Evolutionary conservation across 1,140 invertebrate species (phyloP).

Genomic region (Liolophura sinensis): DNA sequence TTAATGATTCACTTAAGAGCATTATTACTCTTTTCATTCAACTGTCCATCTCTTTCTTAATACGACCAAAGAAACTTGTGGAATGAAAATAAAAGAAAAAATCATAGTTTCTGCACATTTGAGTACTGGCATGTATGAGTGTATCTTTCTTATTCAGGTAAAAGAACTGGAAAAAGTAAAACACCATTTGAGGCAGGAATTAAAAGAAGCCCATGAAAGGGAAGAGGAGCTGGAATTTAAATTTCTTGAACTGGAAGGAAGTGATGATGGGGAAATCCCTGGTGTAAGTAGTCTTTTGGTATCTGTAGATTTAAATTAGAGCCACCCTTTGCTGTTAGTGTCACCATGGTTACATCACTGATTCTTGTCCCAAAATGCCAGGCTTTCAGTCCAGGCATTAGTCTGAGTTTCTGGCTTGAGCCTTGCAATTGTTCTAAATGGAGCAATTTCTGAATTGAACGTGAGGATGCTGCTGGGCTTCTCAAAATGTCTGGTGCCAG

Average conservation of each 20-base stretch:
- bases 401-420: constrained; percentile 15
- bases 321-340: background rate
- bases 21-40: too few species aligned
- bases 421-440: too few species aligned
- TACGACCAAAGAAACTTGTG: too few species aligned
- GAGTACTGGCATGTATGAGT: too few species aligned
- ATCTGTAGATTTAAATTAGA: too few species aligned
- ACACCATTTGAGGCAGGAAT: constrained; percentile 17
- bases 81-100: too few species aligned
- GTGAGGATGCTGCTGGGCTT: too few species aligned
- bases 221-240: constrained; percentile 39
- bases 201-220: constrained; percentile 24
- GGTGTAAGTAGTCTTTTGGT: background rate
- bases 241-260: constrained; percentile 32
- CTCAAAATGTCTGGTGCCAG: too few species aligned
- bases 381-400: constrained; percentile 9
- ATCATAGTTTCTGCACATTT: too few species aligned
- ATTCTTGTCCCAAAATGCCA: background rate
- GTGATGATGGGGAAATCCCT: background rate
- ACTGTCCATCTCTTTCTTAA: too few species aligned
- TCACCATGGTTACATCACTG: background rate
- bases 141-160: constrained; percentile 13
- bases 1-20: too few species aligned
- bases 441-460: too few species aligned
- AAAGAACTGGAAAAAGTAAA: constrained; percentile 15